Base-by-base conservation (phyloP, 2,113 vertebrate genomes). In the Lycaon pictus region DNA sequence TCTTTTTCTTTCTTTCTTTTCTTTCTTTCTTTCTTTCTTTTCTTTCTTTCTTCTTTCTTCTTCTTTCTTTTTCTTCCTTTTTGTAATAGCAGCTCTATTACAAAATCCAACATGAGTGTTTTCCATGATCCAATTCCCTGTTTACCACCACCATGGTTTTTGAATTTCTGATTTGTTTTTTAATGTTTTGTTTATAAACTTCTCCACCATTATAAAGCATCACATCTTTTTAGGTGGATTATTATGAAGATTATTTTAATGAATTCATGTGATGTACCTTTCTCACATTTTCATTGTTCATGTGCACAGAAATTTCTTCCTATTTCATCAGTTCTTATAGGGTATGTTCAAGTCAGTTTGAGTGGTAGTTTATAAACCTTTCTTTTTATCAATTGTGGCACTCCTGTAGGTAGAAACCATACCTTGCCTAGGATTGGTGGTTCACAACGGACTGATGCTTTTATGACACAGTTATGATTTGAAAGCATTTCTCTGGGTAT, bases 211-310 rank as follows among this genome's bases (percentile, higher is more conserved):
- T 60, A 74, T 48, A 74, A 84, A 90, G 9, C 22, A 55, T 83
- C 63, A 6, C 12, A 6, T 71, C 11, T 84, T 84, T 92, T 94
- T 71, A 29, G 48, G 27, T 87, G n/a, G 53, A 9, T 51, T 53
- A 85, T 85, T 62, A 48, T 72, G 51, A 76, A 95, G 82, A 81
- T 27, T n/a, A 95, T 67, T 94, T 96, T 95, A 15, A 65, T 83
- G 27, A 1, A 63, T 72, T 55, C 72, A 2, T 63, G 3, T 82
- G 16, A 53, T 43, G 0, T 43, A 22, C 17, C 25, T 79, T 67
- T 86, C 67, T 88, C 53, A 63, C 7, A 69, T 80, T 92, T 87
- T 96, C 12, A 56, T 43, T 81, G 27, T n/a, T 81, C 4, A 3
- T 17, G 16, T 90, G 5, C 60, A 88, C 15, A 91, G 35, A 80